Conservation (phyloP, 2,113 vertebrate species). For the Acrocephalus arundinaceus region DNA sequence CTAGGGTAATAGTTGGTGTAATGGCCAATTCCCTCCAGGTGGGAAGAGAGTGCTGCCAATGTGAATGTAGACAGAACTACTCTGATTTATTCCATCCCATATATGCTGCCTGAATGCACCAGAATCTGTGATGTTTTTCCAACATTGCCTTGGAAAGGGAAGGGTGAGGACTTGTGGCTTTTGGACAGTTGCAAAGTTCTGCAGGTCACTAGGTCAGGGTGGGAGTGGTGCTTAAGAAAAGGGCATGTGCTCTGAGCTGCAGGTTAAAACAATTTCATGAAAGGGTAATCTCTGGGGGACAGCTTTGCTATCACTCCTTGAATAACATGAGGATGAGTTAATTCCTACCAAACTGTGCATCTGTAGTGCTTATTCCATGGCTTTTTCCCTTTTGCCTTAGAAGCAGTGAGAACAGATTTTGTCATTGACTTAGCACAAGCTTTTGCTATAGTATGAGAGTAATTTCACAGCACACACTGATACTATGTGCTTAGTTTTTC, state of each 20-base stretch:
- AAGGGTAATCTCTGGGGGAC: neutral
- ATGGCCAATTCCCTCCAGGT: neutral
- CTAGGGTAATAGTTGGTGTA: neutral
- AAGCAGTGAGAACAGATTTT: neutral
- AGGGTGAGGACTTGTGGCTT: neutral
- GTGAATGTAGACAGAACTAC: neutral
- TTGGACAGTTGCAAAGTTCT: neutral
- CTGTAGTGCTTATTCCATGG: neutral
- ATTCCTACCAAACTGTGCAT: neutral
- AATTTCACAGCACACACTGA: constrained; percentile 4
- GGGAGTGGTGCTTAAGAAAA: neutral
- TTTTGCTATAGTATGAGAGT: constrained; percentile 33
- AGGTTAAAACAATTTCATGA: neutral
- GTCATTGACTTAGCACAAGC: neutral
- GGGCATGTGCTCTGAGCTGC: neutral
- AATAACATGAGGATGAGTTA: neutral
- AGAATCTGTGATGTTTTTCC: neutral
- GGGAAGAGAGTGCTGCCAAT: neutral
- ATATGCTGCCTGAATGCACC: neutral
- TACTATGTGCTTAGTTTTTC: constrained; percentile 16
- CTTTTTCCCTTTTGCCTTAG: neutral
- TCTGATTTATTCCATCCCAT: neutral
- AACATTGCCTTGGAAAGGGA: neutral
- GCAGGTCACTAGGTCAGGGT: neutral
- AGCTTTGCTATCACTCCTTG: neutral